phyloP scores from a whole-genome alignment of 2,888 invertebrate genomes.

The Hyalella azteca region DNA sequence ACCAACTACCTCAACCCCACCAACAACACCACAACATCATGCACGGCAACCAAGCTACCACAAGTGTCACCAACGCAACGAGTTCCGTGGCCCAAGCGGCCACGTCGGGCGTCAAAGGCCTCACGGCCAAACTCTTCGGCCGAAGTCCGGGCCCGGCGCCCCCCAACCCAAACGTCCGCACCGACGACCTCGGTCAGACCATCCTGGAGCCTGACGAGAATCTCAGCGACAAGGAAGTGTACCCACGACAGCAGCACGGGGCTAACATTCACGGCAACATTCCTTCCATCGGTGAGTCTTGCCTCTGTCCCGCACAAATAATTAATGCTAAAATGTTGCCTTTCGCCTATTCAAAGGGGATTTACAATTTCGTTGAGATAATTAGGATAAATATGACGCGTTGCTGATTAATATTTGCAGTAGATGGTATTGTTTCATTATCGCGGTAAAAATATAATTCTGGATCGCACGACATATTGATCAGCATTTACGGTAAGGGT shows the following conservation, averaged over 20 bases:
- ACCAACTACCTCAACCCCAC: constrained; percentile 14
- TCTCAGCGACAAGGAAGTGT: constrained; percentile 86
- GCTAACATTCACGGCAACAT: constrained; percentile 11
- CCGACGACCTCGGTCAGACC: constrained; percentile 65
- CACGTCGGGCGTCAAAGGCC: constrained; percentile 35
- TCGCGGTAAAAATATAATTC: too few relatives aligned
- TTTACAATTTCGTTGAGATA: too few relatives aligned
- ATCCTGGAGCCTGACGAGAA: constrained; percentile 85
- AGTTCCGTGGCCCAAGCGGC: constrained; percentile 35
- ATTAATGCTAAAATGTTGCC: too few relatives aligned
- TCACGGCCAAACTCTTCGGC: constrained; percentile 13
- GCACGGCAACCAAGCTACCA: constrained; percentile 4
- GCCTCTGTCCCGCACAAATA: too few relatives aligned
- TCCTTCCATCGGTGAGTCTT: constrained; percentile 67
- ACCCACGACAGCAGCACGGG: constrained; percentile 64
- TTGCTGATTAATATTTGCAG: too few relatives aligned
- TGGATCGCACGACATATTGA: too few relatives aligned
- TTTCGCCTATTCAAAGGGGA: too few relatives aligned
- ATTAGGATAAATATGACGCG: too few relatives aligned
- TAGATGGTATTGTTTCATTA: too few relatives aligned
- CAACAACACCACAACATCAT: constrained; percentile 17
- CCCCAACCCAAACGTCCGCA: constrained; percentile 41
- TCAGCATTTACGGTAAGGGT: too few relatives aligned
- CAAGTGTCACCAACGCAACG: neutral
- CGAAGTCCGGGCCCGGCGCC: constrained; percentile 1